Evolutionary conservation across 2,888 invertebrate genomes (phyloP).

Genomic region (Lasioglossum morio): DNA sequence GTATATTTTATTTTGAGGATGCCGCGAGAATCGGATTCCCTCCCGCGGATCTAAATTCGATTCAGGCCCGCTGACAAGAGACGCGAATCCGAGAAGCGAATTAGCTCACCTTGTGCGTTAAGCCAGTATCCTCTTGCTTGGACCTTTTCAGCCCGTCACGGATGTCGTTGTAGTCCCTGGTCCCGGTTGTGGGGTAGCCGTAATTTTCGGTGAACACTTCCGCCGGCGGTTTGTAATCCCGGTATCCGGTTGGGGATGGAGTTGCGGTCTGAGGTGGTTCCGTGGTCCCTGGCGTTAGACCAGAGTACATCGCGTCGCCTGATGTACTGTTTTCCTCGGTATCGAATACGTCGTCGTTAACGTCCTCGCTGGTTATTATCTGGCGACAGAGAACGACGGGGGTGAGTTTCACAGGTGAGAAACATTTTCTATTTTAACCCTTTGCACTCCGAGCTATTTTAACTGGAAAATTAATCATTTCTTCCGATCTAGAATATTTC

Average conservation of each 20-base stretch:
- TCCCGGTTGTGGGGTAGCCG: slow-evolving; percentile 64
- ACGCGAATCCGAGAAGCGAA: neutral
- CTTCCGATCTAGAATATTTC: too few relatives aligned
- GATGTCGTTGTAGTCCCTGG: slow-evolving; percentile 66
- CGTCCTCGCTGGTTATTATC: slow-evolving; percentile 89
- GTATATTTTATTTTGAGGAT: neutral
- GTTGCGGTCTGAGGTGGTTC: slow-evolving; percentile 79
- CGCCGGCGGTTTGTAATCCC: slow-evolving; percentile 91
- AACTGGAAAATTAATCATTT: too few relatives aligned
- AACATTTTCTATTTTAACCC: too few relatives aligned
- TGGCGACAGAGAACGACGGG: slow-evolving; percentile 64
- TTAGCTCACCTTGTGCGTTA: slow-evolving; percentile 78
- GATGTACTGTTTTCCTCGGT: slow-evolving; percentile 84
- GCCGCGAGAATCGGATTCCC: neutral
- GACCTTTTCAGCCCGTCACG: slow-evolving; percentile 63
- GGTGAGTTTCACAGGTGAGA: neutral
- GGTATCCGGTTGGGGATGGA: slow-evolving; percentile 92
- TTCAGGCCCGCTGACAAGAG: neutral
- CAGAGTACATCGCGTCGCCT: slow-evolving; percentile 47
- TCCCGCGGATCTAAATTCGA: neutral
- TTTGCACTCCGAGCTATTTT: too few relatives aligned
- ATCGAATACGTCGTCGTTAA: slow-evolving; percentile 94
- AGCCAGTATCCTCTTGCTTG: slow-evolving; percentile 73
- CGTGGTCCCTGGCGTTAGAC: slow-evolving; percentile 54
- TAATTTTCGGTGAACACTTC: slow-evolving; percentile 86